Percentiles rank a stretch among this genome's conserved stretches.
phyloP scores from a whole-genome alignment of 2,113 vertebrate species.

The Engraulis encrasicolus region DNA sequence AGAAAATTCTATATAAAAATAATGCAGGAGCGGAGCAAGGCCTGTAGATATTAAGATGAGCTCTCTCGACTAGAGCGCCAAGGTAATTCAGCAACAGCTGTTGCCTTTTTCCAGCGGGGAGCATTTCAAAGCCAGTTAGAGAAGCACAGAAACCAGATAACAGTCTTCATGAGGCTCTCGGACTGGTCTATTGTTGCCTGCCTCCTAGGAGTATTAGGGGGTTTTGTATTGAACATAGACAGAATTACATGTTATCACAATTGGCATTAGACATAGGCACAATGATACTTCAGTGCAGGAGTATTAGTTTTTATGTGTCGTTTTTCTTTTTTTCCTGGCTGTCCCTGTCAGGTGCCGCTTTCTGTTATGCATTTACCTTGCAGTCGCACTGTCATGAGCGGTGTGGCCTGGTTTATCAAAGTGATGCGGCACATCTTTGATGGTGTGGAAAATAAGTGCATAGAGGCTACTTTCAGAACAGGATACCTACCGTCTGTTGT shows the following conservation, averaged over 20 bases:
- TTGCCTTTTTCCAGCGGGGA: background rate
- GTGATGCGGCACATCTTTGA: background rate
- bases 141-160: background rate
- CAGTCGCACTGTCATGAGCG: background rate
- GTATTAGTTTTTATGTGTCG: background rate
- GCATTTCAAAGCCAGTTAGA: background rate
- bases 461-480: slow-evolving; percentile 11
- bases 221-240: too few relatives aligned
- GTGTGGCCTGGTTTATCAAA: background rate
- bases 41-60: background rate
- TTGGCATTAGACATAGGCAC: too few relatives aligned
- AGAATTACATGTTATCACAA: too few relatives aligned
- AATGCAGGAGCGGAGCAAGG: background rate
- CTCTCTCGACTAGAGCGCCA: background rate
- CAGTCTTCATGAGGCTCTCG: background rate
- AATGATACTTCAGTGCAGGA: too few relatives aligned
- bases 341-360: background rate
- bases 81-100: slow-evolving; percentile 8
- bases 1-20: background rate
- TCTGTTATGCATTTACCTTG: slow-evolving; percentile 3
- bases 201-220: slow-evolving; percentile 4
- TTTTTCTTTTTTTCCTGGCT: background rate
- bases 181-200: too few relatives aligned
- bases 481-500: slow-evolving; percentile 63
- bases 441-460: background rate